Conservation (phyloP, 2,113 vertebrate species). For the Numida meleagris region DNA sequence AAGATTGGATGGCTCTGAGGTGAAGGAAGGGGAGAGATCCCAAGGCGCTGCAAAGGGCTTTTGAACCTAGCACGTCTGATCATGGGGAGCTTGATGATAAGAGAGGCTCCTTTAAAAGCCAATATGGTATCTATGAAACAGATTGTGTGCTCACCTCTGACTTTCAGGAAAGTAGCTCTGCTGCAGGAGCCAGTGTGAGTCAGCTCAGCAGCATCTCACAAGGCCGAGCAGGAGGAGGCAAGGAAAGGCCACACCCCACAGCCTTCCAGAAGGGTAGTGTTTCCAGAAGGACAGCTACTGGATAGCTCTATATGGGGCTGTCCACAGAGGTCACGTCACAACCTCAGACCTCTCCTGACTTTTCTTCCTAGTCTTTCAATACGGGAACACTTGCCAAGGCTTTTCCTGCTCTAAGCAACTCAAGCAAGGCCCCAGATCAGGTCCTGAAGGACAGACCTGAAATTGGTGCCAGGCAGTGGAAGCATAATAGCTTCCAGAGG, state of each 20-base stretch:
- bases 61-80: neutral
- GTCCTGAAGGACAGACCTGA: neutral
- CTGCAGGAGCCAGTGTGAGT: neutral
- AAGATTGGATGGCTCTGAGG: neutral
- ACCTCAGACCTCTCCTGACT: neutral
- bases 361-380: neutral
- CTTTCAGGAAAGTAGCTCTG: neutral
- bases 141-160: neutral
- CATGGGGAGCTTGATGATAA: neutral
- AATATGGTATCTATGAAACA: neutral
- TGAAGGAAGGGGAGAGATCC: conserved; percentile 3
- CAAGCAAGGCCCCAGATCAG: neutral
- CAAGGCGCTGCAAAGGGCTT: neutral
- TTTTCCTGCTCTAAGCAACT: neutral
- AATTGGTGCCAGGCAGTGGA: neutral
- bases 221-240: neutral
- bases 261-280: neutral
- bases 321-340: neutral
- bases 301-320: neutral
- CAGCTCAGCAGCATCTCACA: neutral
- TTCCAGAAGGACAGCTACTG: neutral
- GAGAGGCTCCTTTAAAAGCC: neutral
- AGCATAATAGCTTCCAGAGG: neutral
- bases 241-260: neutral
- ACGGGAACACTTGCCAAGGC: neutral